Evolutionary conservation across 2,888 invertebrate species (phyloP), one percentile per base, ranked within the genome.

Genomic region (Esperia sulphurella): DNA sequence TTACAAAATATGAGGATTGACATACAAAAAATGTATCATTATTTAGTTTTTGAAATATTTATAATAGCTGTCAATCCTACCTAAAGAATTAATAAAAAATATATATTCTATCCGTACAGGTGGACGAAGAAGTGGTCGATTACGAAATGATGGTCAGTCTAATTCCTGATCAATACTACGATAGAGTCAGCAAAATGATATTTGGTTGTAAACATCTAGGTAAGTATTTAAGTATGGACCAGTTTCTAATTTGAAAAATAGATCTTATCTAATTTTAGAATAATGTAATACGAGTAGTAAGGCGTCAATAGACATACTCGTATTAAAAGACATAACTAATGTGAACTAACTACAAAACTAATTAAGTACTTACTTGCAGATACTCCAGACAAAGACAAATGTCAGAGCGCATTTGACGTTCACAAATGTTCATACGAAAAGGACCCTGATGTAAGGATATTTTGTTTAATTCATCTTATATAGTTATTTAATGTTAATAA

Each of bases 141-240:
- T 90, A 88, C 46, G 90, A 90, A 21, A 84, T 89, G 87, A 58
- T 90, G 64, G 63, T 86, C 38, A 83, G 84, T 52, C 65, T 90
- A 52, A 89, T 90, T 37, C 90, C 90, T 0, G 89, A 90, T n/a
- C 64, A 75, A 45, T 84, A 83, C 54, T 71, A 58, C 14, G 81
- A 83, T 0, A 69, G 85, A 64, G 79, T 86, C 0, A 59, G 61
- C 7, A 76, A 75, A 46, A 88, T 90, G 89, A 75, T 90, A 55
- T 71, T 75, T 42, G 54, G 65, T 0, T 90, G 90, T 57, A 83
- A 76, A 71, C 77, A 88, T 65, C 63, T 76, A 1, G 90, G 90
- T 89, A 57, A 65, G 40, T 41, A 28, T 28, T 21, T 28, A 41
- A 10, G 7, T 10, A n/a, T n/a, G n/a, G n/a, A 33, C 10, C 8